phyloP scores from a whole-genome alignment of 2,113 vertebrate species.

The Mesitornis unicolor region DNA sequence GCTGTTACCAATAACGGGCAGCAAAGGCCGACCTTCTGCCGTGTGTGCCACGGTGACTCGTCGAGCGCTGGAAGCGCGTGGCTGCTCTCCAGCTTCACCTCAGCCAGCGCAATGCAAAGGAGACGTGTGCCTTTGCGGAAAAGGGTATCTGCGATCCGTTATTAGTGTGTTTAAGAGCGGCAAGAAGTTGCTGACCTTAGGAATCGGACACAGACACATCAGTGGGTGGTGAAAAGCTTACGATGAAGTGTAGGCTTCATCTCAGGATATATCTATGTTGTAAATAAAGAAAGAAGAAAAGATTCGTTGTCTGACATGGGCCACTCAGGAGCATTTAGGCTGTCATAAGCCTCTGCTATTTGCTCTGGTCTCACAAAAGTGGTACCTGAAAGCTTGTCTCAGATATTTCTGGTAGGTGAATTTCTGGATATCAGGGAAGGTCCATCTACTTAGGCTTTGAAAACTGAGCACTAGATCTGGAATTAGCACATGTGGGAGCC shows the following conservation, averaged over 20 bases:
- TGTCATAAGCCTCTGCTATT: neutral
- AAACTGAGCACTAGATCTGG: neutral
- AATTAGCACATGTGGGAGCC: neutral
- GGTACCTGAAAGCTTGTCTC: rapidly evolving
- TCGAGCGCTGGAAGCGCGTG: rapidly evolving
- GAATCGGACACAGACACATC: rapidly evolving
- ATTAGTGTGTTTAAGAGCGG: rapidly evolving
- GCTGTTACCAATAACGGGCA: neutral
- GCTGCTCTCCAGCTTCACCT: neutral
- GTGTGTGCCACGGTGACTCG: rapidly evolving
- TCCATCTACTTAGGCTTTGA: neutral
- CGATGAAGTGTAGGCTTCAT: neutral
- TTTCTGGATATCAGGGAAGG: neutral
- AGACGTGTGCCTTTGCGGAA: rapidly evolving
- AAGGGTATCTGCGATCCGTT: rapidly evolving
- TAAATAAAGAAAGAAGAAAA: neutral
- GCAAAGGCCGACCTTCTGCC: neutral
- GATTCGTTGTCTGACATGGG: rapidly evolving
- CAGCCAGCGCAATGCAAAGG: neutral
- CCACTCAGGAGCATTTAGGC: neutral
- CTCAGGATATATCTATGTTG: neutral
- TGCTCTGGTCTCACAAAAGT: neutral
- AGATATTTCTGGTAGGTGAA: neutral
- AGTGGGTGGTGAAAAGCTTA: neutral
- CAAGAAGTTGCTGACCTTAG: neutral